Conservation (phyloP, 2,113 vertebrate genomes). For the Lycocorax pyrrhopterus region DNA sequence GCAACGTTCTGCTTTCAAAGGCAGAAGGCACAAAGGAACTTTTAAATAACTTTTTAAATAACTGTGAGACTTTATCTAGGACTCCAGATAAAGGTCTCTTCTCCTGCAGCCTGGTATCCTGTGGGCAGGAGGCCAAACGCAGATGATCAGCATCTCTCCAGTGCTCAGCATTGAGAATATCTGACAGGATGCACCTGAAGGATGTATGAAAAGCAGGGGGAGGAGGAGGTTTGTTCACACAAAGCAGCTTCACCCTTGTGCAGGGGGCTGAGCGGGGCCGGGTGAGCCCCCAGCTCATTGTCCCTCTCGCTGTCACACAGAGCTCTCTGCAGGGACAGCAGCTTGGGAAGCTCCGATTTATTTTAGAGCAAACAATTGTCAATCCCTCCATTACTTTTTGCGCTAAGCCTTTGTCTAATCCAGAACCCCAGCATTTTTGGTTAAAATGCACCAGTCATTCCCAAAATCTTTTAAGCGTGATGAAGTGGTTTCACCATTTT, state of each 20-base stretch:
- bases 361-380: not conserved
- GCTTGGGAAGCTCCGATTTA: not conserved
- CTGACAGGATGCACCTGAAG: slow-evolving; percentile 69
- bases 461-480: not conserved
- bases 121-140: slow-evolving; percentile 12
- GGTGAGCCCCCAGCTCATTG: not conserved
- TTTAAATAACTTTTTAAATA: not conserved
- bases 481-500: not conserved
- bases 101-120: slow-evolving; percentile 24
- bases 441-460: not conserved
- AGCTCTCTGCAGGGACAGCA: not conserved
- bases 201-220: slow-evolving; percentile 11
- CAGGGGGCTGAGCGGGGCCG: not conserved
- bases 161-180: not conserved
- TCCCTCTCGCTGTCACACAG: not conserved
- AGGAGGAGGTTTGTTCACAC: not conserved
- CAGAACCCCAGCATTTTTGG: not conserved
- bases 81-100: not conserved
- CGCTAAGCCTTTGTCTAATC: not conserved
- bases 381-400: not conserved
- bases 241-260: not conserved
- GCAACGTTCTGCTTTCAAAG: not conserved
- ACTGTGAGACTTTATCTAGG: not conserved
- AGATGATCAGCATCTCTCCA: not conserved
- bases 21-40: not conserved